Conservation (phyloP, 2,797 vertebrate species). For the Mormyrops attenuatus region DNA sequence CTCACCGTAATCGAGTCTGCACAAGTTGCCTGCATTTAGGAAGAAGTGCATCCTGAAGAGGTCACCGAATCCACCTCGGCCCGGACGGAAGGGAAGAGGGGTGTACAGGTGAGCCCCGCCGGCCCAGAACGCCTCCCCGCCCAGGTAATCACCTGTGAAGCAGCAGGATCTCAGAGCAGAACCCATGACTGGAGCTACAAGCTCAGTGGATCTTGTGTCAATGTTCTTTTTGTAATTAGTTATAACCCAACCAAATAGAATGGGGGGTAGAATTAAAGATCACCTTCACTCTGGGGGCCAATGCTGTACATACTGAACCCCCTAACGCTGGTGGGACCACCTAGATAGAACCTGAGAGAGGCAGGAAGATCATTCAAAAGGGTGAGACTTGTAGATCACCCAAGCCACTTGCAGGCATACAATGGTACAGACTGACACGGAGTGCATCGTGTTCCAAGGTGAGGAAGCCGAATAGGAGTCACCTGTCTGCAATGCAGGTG, state of each 20-base stretch:
- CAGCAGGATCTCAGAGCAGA: slow-evolving; percentile 34
- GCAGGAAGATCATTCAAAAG: neutral
- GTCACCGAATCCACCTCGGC: slow-evolving; percentile 85
- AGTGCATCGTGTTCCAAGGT: neutral
- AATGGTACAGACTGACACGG: neutral
- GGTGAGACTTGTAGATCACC: neutral
- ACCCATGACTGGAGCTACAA: neutral
- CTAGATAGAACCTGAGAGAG: slow-evolving; percentile 82
- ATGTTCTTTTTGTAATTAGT: neutral
- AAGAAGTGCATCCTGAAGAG: slow-evolving; percentile 96
- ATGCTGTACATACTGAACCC: slow-evolving; percentile 98
- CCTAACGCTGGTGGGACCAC: slow-evolving; percentile 88
- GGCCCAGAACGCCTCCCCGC: slow-evolving; percentile 93
- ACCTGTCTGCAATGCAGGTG: slow-evolving; percentile 88
- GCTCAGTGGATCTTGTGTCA: neutral
- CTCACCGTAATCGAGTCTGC: slow-evolving; percentile 93
- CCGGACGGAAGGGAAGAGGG: slow-evolving; percentile 88
- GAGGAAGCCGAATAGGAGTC: slow-evolving; percentile 9
- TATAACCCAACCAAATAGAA: neutral
- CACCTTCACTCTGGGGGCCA: slow-evolving; percentile 94
- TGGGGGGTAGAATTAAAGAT: slow-evolving; percentile 19
- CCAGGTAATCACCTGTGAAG: slow-evolving; percentile 84
- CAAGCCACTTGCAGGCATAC: neutral
- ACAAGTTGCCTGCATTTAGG: slow-evolving; percentile 94
- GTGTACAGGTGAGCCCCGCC: slow-evolving; percentile 89